These are phyloP conservation scores for Meteorus sp. DNA, from an alignment of 1,140 invertebrate genomes.

Conservation along the genomic window DNA sequence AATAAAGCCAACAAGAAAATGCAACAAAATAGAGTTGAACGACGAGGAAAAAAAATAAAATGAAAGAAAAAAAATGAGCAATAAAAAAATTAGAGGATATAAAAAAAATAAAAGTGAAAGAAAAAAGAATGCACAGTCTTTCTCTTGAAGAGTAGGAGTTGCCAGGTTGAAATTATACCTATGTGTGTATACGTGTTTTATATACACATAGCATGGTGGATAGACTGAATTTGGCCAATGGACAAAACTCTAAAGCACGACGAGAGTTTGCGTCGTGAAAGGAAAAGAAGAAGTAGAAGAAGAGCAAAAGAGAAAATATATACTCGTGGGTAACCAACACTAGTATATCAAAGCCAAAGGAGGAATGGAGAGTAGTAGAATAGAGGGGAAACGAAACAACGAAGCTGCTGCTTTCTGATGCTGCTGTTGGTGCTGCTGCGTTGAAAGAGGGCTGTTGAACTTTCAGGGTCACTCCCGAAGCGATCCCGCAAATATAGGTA, in stretches of 20 bases:
- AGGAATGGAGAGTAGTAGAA: conserved; percentile 17
- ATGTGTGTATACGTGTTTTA: no score
- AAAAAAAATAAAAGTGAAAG: conserved; percentile 7
- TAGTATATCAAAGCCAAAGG: no score
- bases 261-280: no score
- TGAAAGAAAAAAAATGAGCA: conserved; percentile 3
- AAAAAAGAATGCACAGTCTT: conserved; percentile 5
- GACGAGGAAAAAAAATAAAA: conserved; percentile 17
- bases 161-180: no score
- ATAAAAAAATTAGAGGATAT: conserved; percentile 1
- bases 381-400: conserved; percentile 9
- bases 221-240: no score
- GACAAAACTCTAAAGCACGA: no score
- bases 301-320: no score
- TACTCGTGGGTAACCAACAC: conserved; percentile 27
- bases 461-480: conserved; percentile 51
- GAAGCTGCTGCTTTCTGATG: conserved; percentile 35
- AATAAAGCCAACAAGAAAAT: not conserved
- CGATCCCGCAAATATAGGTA: conserved; percentile 13
- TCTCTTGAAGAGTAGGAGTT: not conserved
- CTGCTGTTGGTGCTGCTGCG: conserved; percentile 49
- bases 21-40: conserved; percentile 27
- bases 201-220: no score
- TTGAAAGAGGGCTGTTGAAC: conserved; percentile 55
- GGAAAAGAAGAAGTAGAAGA: no score